Percentiles rank a stretch among this genome's conserved stretches.
Evolutionary conservation across 1,140 invertebrate genomes (phyloP).

Genomic region (Drosophila sechellia): DNA sequence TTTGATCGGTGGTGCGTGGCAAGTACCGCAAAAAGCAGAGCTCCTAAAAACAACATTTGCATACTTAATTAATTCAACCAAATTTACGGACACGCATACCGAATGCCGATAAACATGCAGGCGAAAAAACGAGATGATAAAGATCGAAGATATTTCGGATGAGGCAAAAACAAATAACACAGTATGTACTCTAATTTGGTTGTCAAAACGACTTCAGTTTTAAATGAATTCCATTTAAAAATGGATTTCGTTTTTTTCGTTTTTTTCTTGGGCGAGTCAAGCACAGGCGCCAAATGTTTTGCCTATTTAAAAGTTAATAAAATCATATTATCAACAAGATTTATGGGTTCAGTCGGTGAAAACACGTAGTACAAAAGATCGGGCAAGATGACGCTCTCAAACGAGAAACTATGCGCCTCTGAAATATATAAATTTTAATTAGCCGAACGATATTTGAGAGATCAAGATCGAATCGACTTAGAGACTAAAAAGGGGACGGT

Average conservation of each 20-base stretch:
- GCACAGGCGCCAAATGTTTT: slow-evolving; percentile 76
- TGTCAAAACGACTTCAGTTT: slow-evolving; percentile 75
- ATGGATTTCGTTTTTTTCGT: slow-evolving; percentile 42
- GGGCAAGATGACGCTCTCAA: slow-evolving; percentile 23
- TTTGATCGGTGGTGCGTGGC: slow-evolving; percentile 69
- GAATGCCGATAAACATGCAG: slow-evolving; percentile 62
- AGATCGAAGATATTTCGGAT: slow-evolving; percentile 29
- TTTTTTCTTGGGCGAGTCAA: slow-evolving; percentile 37
- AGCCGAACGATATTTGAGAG: slow-evolving; percentile 71
- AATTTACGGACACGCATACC: slow-evolving; percentile 15
- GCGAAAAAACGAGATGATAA: slow-evolving; percentile 30
- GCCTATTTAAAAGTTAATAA: slow-evolving; percentile 79
- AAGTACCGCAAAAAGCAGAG: slow-evolving; percentile 71
- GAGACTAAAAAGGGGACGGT: background rate
- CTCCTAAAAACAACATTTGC: slow-evolving; percentile 60
- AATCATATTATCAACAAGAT: slow-evolving; percentile 80
- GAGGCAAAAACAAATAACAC: slow-evolving; percentile 55
- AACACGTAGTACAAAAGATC: slow-evolving; percentile 59
- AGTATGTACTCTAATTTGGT: slow-evolving; percentile 76
- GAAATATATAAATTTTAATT: slow-evolving; percentile 82
- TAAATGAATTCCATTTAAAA: slow-evolving; percentile 59
- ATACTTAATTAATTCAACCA: slow-evolving; percentile 73
- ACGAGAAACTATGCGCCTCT: slow-evolving; percentile 61
- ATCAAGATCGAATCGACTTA: slow-evolving; percentile 66
- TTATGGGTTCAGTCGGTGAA: slow-evolving; percentile 70